Evolutionary conservation across 2,113 vertebrate species (phyloP), one percentile per base, ranked within the genome.

Genomic region (Rousettus leschenaultii): DNA sequence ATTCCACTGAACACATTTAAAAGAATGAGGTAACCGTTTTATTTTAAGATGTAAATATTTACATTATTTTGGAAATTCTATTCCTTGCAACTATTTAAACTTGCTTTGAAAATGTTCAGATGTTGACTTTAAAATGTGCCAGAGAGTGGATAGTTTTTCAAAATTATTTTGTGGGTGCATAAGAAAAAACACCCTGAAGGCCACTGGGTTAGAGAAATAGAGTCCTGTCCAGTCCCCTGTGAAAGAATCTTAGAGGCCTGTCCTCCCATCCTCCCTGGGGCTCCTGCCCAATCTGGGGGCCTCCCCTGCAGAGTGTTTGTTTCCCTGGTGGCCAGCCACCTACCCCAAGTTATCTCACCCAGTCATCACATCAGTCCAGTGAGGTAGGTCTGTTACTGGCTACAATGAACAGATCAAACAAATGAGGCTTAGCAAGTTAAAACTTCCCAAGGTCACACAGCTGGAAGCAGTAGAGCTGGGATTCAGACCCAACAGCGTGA

Each of bases 21-120:
- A 33, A 77, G 75, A 73, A 82, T 92, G 94, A 91, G 77, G 80
- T 95, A 40, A 95, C 80, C 19, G 77, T 85, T 95, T 90, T 95
- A 68, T 88, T 95, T 94, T 83, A 91, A 94, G 73, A 94, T 94
- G 89, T 88, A 96, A 97, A 95, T 96, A 86, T 96, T 97, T 96
- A 95, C 43, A 83, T 96, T 77, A 79, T 95, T 82, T 78, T 93
- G 88, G 88, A 96, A 95, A 92, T 93, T 53, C 94, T 80, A 45
- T 55, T 88, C 89, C 86, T 77, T 90, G 80, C 51, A 87, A 71
- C 51, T 90, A 28, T 94, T 96, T 94, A 82, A 87, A 91, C 85
- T 92, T 88, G 57, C 59, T n/a, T 30, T 92, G 95, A 88, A 93
- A 96, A 86, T 84, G 38, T 43, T 83, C 88, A 80, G 75, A 89